Percentiles rank a stretch among this genome's conserved stretches.
phyloP scores from a whole-genome alignment of 1,140 invertebrate genomes.

The Berghia stephanieae region DNA sequence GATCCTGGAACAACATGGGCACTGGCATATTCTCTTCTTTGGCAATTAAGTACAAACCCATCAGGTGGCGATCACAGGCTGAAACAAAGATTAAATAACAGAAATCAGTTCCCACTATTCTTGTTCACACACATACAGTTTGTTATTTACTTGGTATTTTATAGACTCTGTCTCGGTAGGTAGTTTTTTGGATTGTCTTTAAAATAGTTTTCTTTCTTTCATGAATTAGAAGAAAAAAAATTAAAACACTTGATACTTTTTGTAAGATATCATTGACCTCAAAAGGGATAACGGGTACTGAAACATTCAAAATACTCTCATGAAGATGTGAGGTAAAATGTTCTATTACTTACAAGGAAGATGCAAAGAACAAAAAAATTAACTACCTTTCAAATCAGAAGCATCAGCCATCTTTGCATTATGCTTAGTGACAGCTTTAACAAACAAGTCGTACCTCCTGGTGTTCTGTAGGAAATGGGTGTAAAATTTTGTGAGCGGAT shows the following conservation, averaged over 20 bases:
- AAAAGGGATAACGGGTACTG: too few relatives aligned
- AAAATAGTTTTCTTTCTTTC: not conserved
- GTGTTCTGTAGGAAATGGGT: conserved; percentile 35
- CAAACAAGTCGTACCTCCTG: conserved; percentile 49
- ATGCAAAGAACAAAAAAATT: not conserved
- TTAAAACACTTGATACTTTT: not conserved
- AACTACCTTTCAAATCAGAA: conserved; percentile 57
- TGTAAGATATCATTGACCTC: not conserved
- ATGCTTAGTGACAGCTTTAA: conserved; percentile 61
- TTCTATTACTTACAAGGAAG: too few relatives aligned
- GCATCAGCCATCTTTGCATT: conserved; percentile 61
- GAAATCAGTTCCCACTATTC: conserved; percentile 5
- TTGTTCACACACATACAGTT: not conserved
- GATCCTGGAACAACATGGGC: conserved; percentile 71
- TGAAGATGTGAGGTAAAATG: too few relatives aligned
- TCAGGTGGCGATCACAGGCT: conserved; percentile 71
- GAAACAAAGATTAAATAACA: conserved; percentile 10
- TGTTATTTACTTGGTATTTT: not conserved
- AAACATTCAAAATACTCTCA: not conserved
- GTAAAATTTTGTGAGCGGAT: too few relatives aligned
- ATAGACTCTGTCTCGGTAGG: not conserved
- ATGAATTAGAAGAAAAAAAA: not conserved
- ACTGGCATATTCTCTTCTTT: conserved; percentile 69
- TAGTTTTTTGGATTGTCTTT: not conserved
- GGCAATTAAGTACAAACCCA: conserved; percentile 69